These are phyloP conservation scores for Phasianus colchicus DNA, from an alignment of 2,113 vertebrate genomes.

Conservation along the genomic window DNA sequence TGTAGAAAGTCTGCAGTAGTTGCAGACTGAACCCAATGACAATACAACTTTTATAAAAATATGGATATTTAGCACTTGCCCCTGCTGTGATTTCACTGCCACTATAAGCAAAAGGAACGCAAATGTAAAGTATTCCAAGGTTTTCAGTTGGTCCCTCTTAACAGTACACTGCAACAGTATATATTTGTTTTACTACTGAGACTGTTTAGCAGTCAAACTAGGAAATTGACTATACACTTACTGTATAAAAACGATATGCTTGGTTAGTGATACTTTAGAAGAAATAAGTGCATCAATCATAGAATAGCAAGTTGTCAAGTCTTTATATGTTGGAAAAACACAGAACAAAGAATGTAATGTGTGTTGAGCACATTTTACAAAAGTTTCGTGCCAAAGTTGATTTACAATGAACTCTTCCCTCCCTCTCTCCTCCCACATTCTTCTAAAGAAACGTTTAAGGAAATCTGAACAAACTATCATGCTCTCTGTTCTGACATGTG, in stretches of 20 bases:
- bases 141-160: constrained; percentile 57
- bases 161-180: constrained; percentile 49
- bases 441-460: neutral
- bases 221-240: constrained; percentile 84
- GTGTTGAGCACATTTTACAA: constrained; percentile 68
- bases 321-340: constrained; percentile 76
- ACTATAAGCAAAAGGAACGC: neutral
- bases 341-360: constrained; percentile 72
- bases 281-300: constrained; percentile 86
- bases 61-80: constrained; percentile 25
- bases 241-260: constrained; percentile 84
- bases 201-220: constrained; percentile 82
- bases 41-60: constrained; percentile 39
- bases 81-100: constrained; percentile 42
- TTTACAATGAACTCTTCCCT: constrained; percentile 42
- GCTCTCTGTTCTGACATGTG: constrained; percentile 13
- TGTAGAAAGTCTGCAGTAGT: constrained; percentile 57
- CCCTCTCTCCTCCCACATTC: constrained; percentile 22
- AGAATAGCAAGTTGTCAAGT: constrained; percentile 78
- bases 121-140: constrained; percentile 12
- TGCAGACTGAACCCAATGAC: constrained; percentile 34
- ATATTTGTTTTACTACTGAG: constrained; percentile 76
- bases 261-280: constrained; percentile 84
- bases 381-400: constrained; percentile 67
- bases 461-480: neutral